Conservation (phyloP, 64 coral and sea anemone species). For the Montipora foliosa region DNA sequence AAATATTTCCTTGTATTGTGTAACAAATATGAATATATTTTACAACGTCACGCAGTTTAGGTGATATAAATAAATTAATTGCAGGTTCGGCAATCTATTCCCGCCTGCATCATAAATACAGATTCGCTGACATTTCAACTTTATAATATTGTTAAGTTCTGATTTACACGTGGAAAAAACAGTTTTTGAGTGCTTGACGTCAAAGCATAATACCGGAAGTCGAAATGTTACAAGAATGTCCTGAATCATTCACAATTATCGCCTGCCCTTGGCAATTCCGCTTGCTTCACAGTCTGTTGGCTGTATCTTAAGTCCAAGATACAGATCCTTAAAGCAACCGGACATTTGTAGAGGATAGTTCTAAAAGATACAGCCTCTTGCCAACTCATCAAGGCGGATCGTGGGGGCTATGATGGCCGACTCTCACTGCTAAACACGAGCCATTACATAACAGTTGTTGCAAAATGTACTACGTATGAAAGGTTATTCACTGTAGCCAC, state of each 20-base stretch:
- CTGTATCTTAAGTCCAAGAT: too few species aligned
- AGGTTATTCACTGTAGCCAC: not conserved
- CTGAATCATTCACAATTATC: not conserved
- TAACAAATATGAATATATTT: too few species aligned
- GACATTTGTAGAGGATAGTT: too few species aligned
- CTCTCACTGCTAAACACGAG: too few species aligned
- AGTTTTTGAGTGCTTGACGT: not conserved
- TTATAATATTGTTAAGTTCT: not conserved
- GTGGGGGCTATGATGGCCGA: too few species aligned
- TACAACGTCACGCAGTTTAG: not conserved
- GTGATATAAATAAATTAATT: not conserved
- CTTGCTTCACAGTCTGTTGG: too few species aligned
- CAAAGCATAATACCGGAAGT: not conserved
- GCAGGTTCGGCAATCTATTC: not conserved
- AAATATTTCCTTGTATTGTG: too few species aligned
- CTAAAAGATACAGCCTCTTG: too few species aligned
- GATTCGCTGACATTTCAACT: conserved; percentile 12
- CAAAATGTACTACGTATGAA: not conserved
- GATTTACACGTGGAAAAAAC: not conserved
- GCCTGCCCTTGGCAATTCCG: not conserved
- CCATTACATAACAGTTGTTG: too few species aligned
- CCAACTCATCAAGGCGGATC: not conserved
- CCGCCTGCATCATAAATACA: not conserved
- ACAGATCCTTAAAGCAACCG: too few species aligned
- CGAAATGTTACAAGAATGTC: not conserved